Conservation (phyloP, 2,797 vertebrate genomes). For the Huso huso region DNA sequence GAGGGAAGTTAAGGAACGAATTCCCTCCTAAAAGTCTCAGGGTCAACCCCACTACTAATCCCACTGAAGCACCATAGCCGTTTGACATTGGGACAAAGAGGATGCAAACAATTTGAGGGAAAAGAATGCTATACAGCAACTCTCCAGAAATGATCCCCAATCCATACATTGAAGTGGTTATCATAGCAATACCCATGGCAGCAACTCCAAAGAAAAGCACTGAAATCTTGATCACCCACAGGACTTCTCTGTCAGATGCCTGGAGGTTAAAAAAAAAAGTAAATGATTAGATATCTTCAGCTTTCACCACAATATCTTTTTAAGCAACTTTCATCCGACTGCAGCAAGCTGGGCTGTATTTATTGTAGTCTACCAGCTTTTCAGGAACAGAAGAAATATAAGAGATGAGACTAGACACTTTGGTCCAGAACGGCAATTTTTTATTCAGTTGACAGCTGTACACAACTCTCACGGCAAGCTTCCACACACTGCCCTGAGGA, state of each 20-base stretch:
- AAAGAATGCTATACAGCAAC: slow-evolving; percentile 67
- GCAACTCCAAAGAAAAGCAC: slow-evolving; percentile 54
- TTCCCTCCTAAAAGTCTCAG: slow-evolving; percentile 54
- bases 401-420: no score
- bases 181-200: slow-evolving; percentile 57
- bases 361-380: no score
- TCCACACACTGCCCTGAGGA: no score
- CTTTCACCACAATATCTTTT: no score
- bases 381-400: no score
- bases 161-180: slow-evolving; percentile 52
- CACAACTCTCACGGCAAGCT: no score
- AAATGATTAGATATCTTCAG: background rate
- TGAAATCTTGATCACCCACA: slow-evolving; percentile 62
- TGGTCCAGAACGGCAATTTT: no score
- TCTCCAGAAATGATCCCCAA: slow-evolving; percentile 70
- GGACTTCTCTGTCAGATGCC: slow-evolving; percentile 64
- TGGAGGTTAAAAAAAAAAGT: slow-evolving; percentile 30
- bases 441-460: no score
- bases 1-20: slow-evolving; percentile 42
- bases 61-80: slow-evolving; percentile 51
- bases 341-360: no score
- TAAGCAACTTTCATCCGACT: no score
- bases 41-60: slow-evolving; percentile 46
- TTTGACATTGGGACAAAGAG: slow-evolving; percentile 64
- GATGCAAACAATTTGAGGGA: slow-evolving; percentile 67